Evolutionary conservation across 2,888 invertebrate genomes (phyloP), one percentile per base, ranked within the genome.

Genomic region (Dromius quadrimaculatus): DNA sequence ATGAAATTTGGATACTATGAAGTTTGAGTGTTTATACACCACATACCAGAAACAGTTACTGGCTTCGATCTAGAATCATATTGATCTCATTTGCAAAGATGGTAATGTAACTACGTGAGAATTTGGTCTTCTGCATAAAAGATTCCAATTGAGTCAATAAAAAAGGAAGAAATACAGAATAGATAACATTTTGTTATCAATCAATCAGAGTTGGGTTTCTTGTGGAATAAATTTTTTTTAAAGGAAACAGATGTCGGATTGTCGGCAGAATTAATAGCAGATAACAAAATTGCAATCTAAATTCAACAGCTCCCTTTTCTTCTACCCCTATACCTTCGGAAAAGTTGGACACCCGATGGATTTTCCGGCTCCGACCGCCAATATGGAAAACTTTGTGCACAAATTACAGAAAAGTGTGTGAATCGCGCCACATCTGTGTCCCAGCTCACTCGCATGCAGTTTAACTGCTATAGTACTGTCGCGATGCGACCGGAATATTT

Each of bases 341-440:
- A 63, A 63, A 63, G 41, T 63, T 63, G 63, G 19, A 63, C 45
- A 45, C 41, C 41, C 32, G 63, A 63, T 45, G 63, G 63, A 63
- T 63, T 63, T 63, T 63, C 36, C 17, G 8, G 36, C 36, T 8
- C 19, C 22, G 22, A 17, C 41, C 23, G 11, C 47, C 32, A 45
- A 43, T 45, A 43, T 63, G 63, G 45, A 63, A 63, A 63, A 63
- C 43, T 63, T 63, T 63, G 20, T 41, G 63, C 43, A 63, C 45
- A 63, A 63, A 63, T 63, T 63, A 63, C 63, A 15, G 22, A 19
- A 41, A 62, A 41, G 36, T 41, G 38, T 45, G 15, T 22, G 43
- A 62, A 62, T 41, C 41, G 34, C 8, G 19, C 45, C 43, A 45
- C 63, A 63, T 63, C 63, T 63, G 63, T 45, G 63, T 9, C 32